Base-by-base conservation (phyloP, 1,140 invertebrate genomes). In the Coboldia fuscipes region DNA sequence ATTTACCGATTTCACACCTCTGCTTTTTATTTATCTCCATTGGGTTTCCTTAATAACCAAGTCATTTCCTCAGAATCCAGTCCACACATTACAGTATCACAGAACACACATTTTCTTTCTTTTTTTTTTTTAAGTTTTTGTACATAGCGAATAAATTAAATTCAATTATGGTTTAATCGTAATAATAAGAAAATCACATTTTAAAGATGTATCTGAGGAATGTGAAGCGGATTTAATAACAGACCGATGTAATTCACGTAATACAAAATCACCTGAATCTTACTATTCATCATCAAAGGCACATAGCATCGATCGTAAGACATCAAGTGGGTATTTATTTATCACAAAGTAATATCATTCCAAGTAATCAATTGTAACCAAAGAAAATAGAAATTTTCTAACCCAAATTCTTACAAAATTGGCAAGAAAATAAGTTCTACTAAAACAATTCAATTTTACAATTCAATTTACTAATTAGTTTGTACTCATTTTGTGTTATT, bases 181-280 rank as follows among this genome's bases (percentile, higher is more conserved):
- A n/a, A n/a, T n/a, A n/a, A n/a, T n/a, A n/a, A n/a, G n/a, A n/a
- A n/a, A n/a, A n/a, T n/a, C n/a, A n/a, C n/a, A n/a, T n/a, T n/a
- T n/a, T n/a, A n/a, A 20, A 32, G 30, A 32, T 32, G 30, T 32
- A 12, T 32, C 6, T 21, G 30, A 32, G 14, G 30, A 32, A 21
- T 20, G 20, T 32, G 30, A 32, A 21, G 8, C 30, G 3, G 30
- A 32, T 20, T 32, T 32, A 19, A 21, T 32, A 14, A 13, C 17
- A 15, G 30, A 32, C 3, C 12, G 17, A 32, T n/a, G 14, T 14
- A 27, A 27, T 27, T 32, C 17, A 4, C 3, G 4, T n/a, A 32
- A 21, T 4, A 20, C 30, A 19, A 18, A 12, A 32, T 32, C 30
- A 20, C 30, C 30, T 2, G 30, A 32, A 15, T 6, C 9, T n/a